Conservation (phyloP, 2,797 vertebrate genomes). For the Helarctos malayanus region DNA sequence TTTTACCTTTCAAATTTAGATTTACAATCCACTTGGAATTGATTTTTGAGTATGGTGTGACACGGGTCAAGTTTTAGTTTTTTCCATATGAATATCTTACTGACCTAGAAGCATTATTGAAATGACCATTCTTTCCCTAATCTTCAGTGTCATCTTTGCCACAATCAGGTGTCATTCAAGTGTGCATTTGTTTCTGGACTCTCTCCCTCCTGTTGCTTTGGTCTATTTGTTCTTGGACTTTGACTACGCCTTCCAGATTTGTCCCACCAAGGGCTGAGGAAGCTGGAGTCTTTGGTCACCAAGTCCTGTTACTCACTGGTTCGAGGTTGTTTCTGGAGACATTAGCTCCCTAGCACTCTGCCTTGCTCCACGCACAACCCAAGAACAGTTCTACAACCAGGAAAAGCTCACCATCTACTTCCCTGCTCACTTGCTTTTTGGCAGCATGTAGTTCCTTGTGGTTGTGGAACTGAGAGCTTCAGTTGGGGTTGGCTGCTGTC, state of each 20-base stretch:
- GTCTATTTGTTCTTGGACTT: not conserved
- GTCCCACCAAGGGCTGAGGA: not conserved
- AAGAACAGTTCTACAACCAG: not conserved
- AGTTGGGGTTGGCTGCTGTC: not conserved
- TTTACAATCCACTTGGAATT: not conserved
- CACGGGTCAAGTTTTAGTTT: not conserved
- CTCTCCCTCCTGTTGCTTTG: not conserved
- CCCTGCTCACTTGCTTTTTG: not conserved
- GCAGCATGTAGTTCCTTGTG: not conserved
- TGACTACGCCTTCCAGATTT: not conserved
- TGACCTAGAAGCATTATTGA: not conserved
- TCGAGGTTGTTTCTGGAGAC: not conserved
- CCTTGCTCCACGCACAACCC: not conserved
- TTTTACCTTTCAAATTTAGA: constrained; percentile 9
- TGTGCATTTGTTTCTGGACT: not conserved
- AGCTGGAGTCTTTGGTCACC: not conserved
- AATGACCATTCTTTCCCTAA: not conserved
- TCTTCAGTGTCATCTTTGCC: not conserved
- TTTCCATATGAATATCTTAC: not conserved
- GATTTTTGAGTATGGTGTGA: not conserved
- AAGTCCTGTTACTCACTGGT: not conserved
- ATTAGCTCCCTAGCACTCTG: not conserved
- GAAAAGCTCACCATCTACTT: not conserved
- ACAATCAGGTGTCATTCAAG: not conserved
- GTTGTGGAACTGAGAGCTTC: not conserved